phyloP scores from a whole-genome alignment of 2,888 invertebrate genomes.

The Plemyria rubiginata region DNA sequence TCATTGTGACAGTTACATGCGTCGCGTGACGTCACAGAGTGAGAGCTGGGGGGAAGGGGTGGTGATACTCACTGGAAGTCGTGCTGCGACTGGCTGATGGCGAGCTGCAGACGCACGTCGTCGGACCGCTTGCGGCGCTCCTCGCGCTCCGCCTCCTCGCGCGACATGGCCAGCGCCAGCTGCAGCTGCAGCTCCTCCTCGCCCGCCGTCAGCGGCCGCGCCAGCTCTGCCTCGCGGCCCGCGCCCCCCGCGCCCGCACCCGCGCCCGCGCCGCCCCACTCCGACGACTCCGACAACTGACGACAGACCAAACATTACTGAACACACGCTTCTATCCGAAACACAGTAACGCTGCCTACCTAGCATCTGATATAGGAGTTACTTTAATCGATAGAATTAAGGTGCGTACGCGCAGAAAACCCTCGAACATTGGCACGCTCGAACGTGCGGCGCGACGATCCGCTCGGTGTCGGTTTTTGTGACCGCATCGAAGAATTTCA shows the following conservation, averaged over 20 bases:
- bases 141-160: conserved; percentile 99
- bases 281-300: not conserved
- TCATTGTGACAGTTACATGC: not conserved
- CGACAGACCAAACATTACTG: not conserved
- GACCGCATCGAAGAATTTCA: no score
- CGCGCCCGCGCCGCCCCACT: conserved; percentile 86
- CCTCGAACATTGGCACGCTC: no score
- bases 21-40: no score
- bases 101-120: conserved; percentile 97
- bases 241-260: conserved; percentile 97
- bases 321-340: no score
- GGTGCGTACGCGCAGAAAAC: no score
- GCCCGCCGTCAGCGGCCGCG: conserved; percentile 97
- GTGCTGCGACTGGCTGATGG: conserved; percentile 96
- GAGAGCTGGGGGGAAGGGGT: no score
- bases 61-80: conserved; percentile 95
- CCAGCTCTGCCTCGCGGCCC: conserved; percentile 92
- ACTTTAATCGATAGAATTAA: no score
- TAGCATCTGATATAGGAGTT: no score
- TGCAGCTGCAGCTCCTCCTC: conserved; percentile 99
- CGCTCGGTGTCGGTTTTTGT: no score
- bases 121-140: conserved; percentile 97
- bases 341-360: no score
- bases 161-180: conserved; percentile 98
- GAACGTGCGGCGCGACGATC: no score